Evolutionary conservation across 2,888 invertebrate genomes (phyloP), one percentile per base, ranked within the genome.

Genomic region (Lasioglossum pauxillum): DNA sequence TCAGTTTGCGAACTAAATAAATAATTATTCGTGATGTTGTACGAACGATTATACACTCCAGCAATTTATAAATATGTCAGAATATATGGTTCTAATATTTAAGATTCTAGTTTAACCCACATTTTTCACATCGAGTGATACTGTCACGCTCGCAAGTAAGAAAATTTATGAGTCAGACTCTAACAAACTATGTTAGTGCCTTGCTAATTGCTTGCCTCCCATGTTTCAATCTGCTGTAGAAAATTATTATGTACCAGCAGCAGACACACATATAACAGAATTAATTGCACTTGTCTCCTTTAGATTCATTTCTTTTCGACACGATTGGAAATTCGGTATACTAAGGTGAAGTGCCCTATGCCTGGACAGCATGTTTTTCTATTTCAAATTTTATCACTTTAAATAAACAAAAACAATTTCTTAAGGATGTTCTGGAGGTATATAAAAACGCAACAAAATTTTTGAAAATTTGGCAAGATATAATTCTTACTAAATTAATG

Each of bases 121-220:
- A 57, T 57, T n/a, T 57, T 57, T 57, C 10, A n/a, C 53, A 10
- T 57, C 53, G 53, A 10, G n/a, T 8, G 23, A 57, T 53, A 57
- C 23, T 57, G n/a, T 57, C 10, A 10, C 53, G 1, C 10, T 57
- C 10, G 8, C 53, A n/a, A 57, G 8, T n/a, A 10, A 35, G 35
- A 35, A 35, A 10, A n/a, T 57, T 57, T 57, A 57, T n/a, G 53
- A 57, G 53, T 57, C 53, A n/a, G 23, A n/a, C 53, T 57, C 53
- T 57, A 57, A 57, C 53, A n/a, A 57, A 57, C 53, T 57, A 57
- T 57, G 53, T 57, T 57, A 57, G 53, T n/a, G 53, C 10, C 10
- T n/a, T n/a, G 53, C n/a, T 57, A 57, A 57, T 57, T 57, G 53
- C 53, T 57, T n/a, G 53, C 53, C 53, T 57, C 53, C 53, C 53